These are phyloP conservation scores for Euura lappo DNA, from an alignment of 1,140 invertebrate genomes.

Conservation along the genomic window DNA sequence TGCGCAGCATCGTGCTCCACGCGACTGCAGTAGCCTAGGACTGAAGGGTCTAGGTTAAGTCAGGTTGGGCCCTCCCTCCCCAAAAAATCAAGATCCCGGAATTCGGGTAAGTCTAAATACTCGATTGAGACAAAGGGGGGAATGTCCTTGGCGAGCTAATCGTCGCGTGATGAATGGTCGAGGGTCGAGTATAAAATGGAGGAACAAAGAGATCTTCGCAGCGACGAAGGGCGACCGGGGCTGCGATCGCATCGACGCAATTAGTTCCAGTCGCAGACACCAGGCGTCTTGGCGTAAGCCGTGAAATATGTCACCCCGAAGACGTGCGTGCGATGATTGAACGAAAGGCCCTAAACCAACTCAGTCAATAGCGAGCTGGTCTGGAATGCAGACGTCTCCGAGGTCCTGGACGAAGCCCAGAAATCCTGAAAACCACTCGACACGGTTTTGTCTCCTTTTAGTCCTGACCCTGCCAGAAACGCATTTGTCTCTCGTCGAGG, in stretches of 20 bases:
- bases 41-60: neutral
- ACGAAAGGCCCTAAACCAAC: neutral
- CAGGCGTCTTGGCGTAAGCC: neutral
- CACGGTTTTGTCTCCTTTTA: neutral
- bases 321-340: neutral
- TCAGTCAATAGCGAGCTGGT: neutral
- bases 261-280: neutral
- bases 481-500: neutral
- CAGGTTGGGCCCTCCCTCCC: neutral
- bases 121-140: no score
- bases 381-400: neutral
- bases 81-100: no score
- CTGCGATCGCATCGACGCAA: neutral
- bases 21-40: no score
- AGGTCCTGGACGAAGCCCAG: neutral
- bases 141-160: no score
- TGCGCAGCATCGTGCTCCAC: neutral
- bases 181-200: no score
- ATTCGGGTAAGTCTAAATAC: no score
- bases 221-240: no score
- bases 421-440: constrained; percentile 5
- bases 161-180: no score
- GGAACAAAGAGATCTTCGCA: no score
- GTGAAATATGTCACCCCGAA: neutral
- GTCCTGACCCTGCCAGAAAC: neutral